These are phyloP conservation scores for Sabatieria punctata DNA, from an alignment of 2,888 invertebrate species.

Conservation along the genomic window DNA sequence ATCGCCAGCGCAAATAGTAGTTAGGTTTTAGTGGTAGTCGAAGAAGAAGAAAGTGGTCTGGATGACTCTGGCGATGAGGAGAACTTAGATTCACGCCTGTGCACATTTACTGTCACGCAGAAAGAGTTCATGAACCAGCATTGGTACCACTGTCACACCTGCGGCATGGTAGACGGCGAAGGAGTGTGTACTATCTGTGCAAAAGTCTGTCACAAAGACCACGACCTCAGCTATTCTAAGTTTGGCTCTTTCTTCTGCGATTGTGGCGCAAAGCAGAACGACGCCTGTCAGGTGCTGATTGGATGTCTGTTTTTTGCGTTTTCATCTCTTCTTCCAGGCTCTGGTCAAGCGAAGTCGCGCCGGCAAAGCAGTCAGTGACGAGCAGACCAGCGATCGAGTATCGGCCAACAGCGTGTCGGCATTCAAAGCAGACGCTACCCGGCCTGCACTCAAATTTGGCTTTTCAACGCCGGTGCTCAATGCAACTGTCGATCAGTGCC, in stretches of 20 bases:
- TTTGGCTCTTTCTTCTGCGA: slow-evolving; percentile 98
- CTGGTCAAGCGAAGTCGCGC: slow-evolving; percentile 43
- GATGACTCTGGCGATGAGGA: slow-evolving; percentile 7
- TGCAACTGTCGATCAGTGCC: too few species aligned
- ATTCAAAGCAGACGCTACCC: too few species aligned
- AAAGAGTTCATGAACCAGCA: slow-evolving; percentile 88
- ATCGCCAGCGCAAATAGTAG: too few species aligned
- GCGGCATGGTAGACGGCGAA: slow-evolving; percentile 92
- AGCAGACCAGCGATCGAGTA: slow-evolving; percentile 41
- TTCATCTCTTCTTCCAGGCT: slow-evolving; percentile 37
- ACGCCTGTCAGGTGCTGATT: slow-evolving; percentile 37
- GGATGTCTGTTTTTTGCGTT: neutral
- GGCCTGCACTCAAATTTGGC: too few species aligned
- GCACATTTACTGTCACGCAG: slow-evolving; percentile 88
- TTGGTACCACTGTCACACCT: slow-evolving; percentile 91
- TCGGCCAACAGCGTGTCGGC: slow-evolving; percentile 20
- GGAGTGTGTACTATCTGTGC: slow-evolving; percentile 97
- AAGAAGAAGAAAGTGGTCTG: slow-evolving; percentile 8
- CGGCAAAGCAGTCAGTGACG: too few species aligned
- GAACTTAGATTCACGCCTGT: slow-evolving; percentile 45
- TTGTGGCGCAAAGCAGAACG: slow-evolving; percentile 65
- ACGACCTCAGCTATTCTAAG: slow-evolving; percentile 78
- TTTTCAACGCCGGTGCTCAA: too few species aligned
- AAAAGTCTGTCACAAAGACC: slow-evolving; percentile 83
- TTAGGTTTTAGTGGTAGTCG: neutral